Conservation (phyloP, 2,797 vertebrate genomes). For the Sebastes taczanowskii region DNA sequence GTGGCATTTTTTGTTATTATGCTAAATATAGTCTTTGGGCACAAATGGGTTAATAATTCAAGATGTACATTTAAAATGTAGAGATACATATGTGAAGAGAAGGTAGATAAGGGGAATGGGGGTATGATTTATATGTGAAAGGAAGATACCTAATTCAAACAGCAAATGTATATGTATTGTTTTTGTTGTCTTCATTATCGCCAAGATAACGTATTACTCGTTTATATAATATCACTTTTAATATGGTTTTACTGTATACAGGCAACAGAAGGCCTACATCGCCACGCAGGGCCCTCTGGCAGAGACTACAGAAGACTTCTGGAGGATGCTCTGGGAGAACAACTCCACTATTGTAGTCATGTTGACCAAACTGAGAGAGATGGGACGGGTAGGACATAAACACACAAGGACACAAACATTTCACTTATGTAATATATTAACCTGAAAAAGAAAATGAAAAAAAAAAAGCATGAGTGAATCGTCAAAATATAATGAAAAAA, state of each 20-base stretch:
- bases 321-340: constrained; percentile 98
- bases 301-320: constrained; percentile 97
- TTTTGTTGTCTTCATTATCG: not conserved
- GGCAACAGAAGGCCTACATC: constrained; percentile 97
- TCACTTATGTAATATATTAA: not conserved
- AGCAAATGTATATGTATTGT: not conserved
- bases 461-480: not conserved
- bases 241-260: constrained; percentile 54
- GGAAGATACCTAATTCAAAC: not conserved
- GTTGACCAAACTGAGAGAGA: constrained; percentile 96
- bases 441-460: not conserved
- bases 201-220: not conserved
- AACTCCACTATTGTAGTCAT: constrained; percentile 99
- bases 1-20: no score
- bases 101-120: not conserved
- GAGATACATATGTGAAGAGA: not conserved
- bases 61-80: not conserved
- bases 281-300: constrained; percentile 95
- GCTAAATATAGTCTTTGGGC: no score
- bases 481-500: not conserved
- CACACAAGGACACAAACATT: not conserved
- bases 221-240: not conserved
- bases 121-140: not conserved
- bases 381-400: constrained; percentile 89
- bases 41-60: no score